Conservation (phyloP, 2,113 vertebrate species). For the Pangasianodon gigas region DNA sequence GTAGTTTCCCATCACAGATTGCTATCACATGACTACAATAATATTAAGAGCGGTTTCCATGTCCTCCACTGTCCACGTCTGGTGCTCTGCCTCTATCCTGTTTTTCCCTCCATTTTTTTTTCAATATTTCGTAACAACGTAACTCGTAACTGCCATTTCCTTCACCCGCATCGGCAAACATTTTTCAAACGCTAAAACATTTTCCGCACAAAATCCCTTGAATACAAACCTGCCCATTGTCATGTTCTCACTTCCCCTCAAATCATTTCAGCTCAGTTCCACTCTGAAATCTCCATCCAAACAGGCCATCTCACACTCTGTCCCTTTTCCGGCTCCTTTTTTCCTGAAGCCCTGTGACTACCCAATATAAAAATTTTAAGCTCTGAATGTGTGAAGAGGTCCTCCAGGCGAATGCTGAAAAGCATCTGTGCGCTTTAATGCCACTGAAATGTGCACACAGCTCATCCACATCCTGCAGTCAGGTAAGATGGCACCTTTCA, state of each 20-base stretch:
- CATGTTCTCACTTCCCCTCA: constrained; percentile 10
- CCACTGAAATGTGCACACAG: constrained; percentile 44
- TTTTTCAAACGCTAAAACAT: background rate
- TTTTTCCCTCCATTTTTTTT: background rate
- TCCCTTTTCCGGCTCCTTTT: constrained; percentile 21
- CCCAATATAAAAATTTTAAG: constrained; percentile 20
- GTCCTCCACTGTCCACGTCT: background rate
- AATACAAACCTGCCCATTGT: constrained; percentile 1
- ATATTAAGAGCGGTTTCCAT: background rate
- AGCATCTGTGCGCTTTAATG: constrained; percentile 53
- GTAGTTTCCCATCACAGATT: background rate
- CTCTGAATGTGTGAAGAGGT: constrained; percentile 35
- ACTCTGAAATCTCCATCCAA: constrained; percentile 3
- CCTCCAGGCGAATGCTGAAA: constrained; percentile 44
- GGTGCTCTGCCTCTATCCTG: background rate
- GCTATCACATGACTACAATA: background rate
- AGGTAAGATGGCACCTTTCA: constrained; percentile 52
- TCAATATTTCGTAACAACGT: background rate
- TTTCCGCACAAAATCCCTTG: background rate
- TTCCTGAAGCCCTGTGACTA: constrained; percentile 11
- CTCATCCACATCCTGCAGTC: constrained; percentile 37
- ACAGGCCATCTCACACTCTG: constrained; percentile 18
- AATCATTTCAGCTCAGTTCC: constrained; percentile 17
- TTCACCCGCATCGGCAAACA: background rate
- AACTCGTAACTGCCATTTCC: background rate